Base-by-base conservation (phyloP, 2,888 invertebrate species). In the Malachius bipustulatus region DNA sequence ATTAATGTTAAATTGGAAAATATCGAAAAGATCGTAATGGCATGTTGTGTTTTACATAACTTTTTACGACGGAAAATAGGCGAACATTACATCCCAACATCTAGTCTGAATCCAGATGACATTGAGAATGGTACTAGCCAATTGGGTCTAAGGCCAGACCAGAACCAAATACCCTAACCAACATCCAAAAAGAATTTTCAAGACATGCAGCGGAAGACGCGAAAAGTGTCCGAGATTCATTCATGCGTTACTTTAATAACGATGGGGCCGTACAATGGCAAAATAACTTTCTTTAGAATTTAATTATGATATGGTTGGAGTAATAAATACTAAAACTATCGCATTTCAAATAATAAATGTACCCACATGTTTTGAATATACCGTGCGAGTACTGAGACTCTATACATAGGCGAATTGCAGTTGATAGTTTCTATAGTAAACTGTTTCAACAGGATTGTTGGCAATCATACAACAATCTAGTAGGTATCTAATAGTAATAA, bases 31-130 rank as follows among this genome's bases (percentile, higher is more conserved):
- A 19, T 19, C 24, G 24, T 19, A 8, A 19, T 19, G 24, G 24
- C 24, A 8, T 19, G 24, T n/a, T 19, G 24, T 19, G 24, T 19
- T 19, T n/a, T 19, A n/a, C 24, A 19, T n/a, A 19, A 19, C 24
- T 19, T 8, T 19, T 19, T 19, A 19, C n/a, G n/a, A n/a, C n/a
- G n/a, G n/a, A n/a, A n/a, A n/a, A n/a, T n/a, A n/a, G n/a, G n/a
- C n/a, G n/a, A n/a, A n/a, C n/a, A n/a, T 19, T 19, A 19, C n/a
- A n/a, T n/a, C 24, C 24, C 24, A 8, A 8, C 24, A n/a, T 6
- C 6, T 8, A 8, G 24, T 19, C n/a, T 19, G 6, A n/a, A 19
- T 19, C 6, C 6, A 8, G 24, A 19, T 8, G n/a, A 19, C n/a
- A 19, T n/a, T 8, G 24, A 19, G n/a, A n/a, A n/a, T n/a, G n/a